Evolutionary conservation across 2,888 invertebrate genomes (phyloP).

Genomic region (Auanema freiburgensis): DNA sequence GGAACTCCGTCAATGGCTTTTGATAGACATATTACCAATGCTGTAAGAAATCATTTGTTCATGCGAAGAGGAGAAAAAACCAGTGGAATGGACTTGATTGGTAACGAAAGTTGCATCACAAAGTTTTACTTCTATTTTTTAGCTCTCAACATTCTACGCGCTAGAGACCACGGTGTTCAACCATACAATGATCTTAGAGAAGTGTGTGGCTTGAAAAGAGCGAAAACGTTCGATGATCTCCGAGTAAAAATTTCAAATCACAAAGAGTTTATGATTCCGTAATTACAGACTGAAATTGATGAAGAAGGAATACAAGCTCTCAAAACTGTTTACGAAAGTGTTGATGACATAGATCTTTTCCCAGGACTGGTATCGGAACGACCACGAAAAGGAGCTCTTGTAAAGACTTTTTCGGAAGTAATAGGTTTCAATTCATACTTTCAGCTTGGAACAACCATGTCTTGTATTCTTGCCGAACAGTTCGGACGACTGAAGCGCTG

Average conservation of each 20-base stretch:
- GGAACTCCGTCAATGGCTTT: slow-evolving; percentile 64
- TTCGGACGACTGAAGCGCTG: slow-evolving; percentile 72
- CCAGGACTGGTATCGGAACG: slow-evolving; percentile 88
- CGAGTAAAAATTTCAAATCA: slow-evolving; percentile 67
- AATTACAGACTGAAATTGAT: slow-evolving; percentile 71
- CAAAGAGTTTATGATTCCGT: not conserved
- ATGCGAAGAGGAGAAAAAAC: slow-evolving; percentile 84
- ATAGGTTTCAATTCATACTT: slow-evolving; percentile 7
- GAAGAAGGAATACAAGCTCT: slow-evolving; percentile 68
- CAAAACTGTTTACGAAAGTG: slow-evolving; percentile 70
- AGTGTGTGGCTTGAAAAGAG: slow-evolving; percentile 81
- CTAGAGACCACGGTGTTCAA: slow-evolving; percentile 83
- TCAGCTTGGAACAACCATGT: slow-evolving; percentile 84
- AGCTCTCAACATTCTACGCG: slow-evolving; percentile 82
- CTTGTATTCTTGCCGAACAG: slow-evolving; percentile 91
- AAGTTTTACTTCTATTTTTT: slow-evolving; percentile 10
- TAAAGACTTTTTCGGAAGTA: slow-evolving; percentile 1
- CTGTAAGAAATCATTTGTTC: slow-evolving; percentile 77
- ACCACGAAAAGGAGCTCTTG: slow-evolving; percentile 76
- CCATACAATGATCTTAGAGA: slow-evolving; percentile 77
- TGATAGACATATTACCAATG: slow-evolving; percentile 61
- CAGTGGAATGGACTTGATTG: slow-evolving; percentile 86
- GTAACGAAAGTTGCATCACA: slow-evolving; percentile 63
- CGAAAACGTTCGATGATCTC: slow-evolving; percentile 82
- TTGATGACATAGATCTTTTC: slow-evolving; percentile 92